Evolutionary conservation across 1,140 invertebrate species (phyloP), one percentile per base, ranked within the genome.

Genomic region (Galleria mellonella): DNA sequence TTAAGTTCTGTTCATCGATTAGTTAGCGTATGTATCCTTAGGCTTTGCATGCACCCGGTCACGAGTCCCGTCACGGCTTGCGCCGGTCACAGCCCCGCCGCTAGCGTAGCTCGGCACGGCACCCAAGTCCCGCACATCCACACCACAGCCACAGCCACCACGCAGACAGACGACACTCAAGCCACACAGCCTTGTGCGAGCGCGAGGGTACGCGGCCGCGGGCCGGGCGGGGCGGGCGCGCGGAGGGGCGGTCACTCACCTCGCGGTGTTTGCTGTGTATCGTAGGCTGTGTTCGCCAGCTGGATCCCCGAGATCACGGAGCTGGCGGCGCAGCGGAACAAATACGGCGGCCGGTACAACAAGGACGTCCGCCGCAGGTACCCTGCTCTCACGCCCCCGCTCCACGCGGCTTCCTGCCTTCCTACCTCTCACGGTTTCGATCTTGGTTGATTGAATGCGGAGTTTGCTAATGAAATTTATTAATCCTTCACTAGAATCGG

Each of bases 221-320:
- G 72, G 71, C 60, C 60, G 67, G 59, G 61, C 55, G 58, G 57
- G 57, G 56, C 60, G 72, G 55, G 63, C 55, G 67, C 63, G 72
- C 61, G 66, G 57, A 55, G 59, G n/a, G 62, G 59, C 64, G 63
- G 62, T 67, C 66, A 60, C 78, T 76, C 68, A 77, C 72, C 76
- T 70, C 62, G 63, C 67, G 73, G 72, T 82, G 74, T 83, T 77
- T 84, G 78, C 81, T 84, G 77, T 83, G 83, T 86, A 85, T 84
- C 90, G 89, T 94, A 96, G 94, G 95, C 94, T 91, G 94, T 98
- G 91, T 98, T 98, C 94, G 96, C 97, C 90, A 98, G 95, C 92
- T 98, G 96, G 94, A 97, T 98, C 89, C 97, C 97, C 87, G 97
- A 98, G 93, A 98, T 98, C 90, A 97, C 96, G 88, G 96, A 98